These are phyloP conservation scores for Danaus plexippus DNA, from an alignment of 1,140 invertebrate genomes.

Conservation along the genomic window DNA sequence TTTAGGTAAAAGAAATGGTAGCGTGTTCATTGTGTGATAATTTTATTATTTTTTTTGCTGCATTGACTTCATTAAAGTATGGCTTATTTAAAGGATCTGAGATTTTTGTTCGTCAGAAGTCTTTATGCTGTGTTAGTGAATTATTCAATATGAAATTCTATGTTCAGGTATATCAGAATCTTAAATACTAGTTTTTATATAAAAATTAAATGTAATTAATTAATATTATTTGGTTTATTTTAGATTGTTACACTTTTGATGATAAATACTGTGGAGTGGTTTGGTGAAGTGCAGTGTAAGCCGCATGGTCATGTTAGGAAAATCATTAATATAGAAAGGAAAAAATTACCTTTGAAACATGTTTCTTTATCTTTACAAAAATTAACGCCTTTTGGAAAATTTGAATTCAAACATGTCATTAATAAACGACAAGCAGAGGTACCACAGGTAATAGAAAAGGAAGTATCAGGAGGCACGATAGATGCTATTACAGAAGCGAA, in stretches of 20 bases:
- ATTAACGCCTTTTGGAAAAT: slow-evolving; percentile 44
- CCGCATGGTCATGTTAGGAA: slow-evolving; percentile 26
- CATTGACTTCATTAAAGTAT: slow-evolving; percentile 14
- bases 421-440: slow-evolving; percentile 22
- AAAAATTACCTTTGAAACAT: slow-evolving; percentile 31
- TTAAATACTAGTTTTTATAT: slow-evolving; percentile 7
- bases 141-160: slow-evolving; percentile 23
- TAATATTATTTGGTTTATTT: slow-evolving; percentile 4
- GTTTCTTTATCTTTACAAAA: slow-evolving; percentile 28
- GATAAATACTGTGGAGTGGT: slow-evolving; percentile 22
- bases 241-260: slow-evolving; percentile 22
- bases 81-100: slow-evolving; percentile 23
- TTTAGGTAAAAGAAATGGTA: slow-evolving; percentile 16
- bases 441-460: slow-evolving; percentile 3
- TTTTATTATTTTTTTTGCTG: slow-evolving; percentile 11
- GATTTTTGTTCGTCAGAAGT: slow-evolving; percentile 14
- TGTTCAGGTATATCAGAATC: slow-evolving; percentile 17
- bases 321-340: slow-evolving; percentile 35
- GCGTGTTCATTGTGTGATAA: slow-evolving; percentile 15
- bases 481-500: slow-evolving; percentile 6
- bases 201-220: slow-evolving; percentile 5
- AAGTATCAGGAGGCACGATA: too few species aligned
- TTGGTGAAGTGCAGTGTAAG: slow-evolving; percentile 12
- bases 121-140: slow-evolving; percentile 15
- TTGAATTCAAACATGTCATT: slow-evolving; percentile 38